Percentiles rank a stretch among this genome's conserved stretches.
Evolutionary conservation across 2,888 invertebrate genomes (phyloP).

Genomic region (Leucophenga maculata): DNA sequence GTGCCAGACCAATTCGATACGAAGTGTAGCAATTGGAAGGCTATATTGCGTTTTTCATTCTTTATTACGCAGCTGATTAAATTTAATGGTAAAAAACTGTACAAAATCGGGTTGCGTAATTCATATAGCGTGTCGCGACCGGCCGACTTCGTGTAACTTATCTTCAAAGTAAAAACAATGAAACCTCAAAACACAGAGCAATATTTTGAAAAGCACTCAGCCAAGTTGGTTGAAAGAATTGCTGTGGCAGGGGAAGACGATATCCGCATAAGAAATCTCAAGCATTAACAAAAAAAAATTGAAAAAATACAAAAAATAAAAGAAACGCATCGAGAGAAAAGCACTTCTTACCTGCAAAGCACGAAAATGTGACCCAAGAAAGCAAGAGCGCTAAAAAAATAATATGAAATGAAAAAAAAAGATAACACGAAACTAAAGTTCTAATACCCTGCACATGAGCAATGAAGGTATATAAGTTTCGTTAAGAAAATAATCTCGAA

Average conservation of each 20-base stretch:
- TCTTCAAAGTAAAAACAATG: constrained; percentile 38
- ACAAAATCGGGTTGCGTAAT: constrained; percentile 12
- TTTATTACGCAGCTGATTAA: not conserved
- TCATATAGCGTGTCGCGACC: constrained; percentile 35
- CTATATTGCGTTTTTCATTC: not conserved
- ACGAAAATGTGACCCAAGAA: constrained; percentile 56
- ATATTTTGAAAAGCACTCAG: not conserved
- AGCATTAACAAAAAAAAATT: constrained; percentile 36
- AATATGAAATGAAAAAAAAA: constrained; percentile 25
- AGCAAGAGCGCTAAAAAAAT: constrained; percentile 25
- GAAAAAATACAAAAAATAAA: not conserved
- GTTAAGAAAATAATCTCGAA: too few species aligned
- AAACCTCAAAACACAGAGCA: not conserved
- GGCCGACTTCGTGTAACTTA: constrained; percentile 49
- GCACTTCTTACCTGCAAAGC: constrained; percentile 48
- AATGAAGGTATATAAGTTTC: not conserved
- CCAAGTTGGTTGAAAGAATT: constrained; percentile 18
- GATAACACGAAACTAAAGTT: not conserved
- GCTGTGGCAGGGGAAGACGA: constrained; percentile 46
- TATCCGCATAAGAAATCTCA: constrained; percentile 42
- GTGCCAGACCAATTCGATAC: not conserved
- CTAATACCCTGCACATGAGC: constrained; percentile 21
- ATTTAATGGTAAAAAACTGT: constrained; percentile 5
- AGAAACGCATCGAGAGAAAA: not conserved
- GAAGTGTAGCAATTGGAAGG: not conserved